Conservation (phyloP, 1,140 invertebrate genomes). For the Bemisia tabaci region DNA sequence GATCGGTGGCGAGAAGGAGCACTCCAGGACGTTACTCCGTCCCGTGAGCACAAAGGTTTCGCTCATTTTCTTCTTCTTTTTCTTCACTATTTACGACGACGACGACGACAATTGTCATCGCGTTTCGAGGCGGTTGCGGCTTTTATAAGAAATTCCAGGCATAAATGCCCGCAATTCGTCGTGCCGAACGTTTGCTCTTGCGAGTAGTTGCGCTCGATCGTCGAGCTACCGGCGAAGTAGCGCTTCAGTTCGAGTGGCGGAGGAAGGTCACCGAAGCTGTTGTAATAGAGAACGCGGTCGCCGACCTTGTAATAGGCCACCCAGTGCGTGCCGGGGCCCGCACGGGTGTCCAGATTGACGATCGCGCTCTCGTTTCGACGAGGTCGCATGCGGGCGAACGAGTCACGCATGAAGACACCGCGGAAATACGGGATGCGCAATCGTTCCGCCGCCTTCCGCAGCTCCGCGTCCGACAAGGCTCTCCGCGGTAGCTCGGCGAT, state of each 20-base stretch:
- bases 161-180: slow-evolving; percentile 5
- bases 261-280: not conserved
- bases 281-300: not conserved
- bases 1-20: not conserved
- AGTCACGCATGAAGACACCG: not conserved
- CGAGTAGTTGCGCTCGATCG: not conserved
- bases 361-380: not conserved
- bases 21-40: not conserved
- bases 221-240: not conserved
- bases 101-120: too few species aligned
- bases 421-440: not conserved
- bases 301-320: not conserved
- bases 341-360: not conserved
- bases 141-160: slow-evolving; percentile 6
- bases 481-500: not conserved
- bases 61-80: not conserved
- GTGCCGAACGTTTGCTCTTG: not conserved
- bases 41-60: not conserved
- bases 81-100: too few species aligned
- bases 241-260: not conserved
- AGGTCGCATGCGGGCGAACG: not conserved
- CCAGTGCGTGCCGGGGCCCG: not conserved
- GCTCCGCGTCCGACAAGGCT: not conserved
- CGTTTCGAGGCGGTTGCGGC: not conserved
- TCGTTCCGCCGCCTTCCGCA: not conserved